Conservation (phyloP, 2,113 vertebrate species). For the Sebastes fasciatus region DNA sequence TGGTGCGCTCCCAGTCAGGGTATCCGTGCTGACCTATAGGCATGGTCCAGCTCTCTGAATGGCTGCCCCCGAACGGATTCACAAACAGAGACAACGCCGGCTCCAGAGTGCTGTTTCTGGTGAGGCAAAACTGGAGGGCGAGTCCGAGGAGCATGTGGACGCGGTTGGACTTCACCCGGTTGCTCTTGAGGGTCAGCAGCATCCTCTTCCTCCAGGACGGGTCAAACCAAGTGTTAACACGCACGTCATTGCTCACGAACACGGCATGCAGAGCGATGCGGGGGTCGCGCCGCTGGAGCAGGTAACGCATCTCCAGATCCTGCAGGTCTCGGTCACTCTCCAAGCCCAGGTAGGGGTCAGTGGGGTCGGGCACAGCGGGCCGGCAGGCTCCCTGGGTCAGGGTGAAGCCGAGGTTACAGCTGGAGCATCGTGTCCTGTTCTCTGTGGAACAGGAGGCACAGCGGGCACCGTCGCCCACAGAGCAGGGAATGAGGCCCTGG, state of each 20-base stretch:
- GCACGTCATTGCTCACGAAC: slow-evolving; percentile 97
- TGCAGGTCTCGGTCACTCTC: slow-evolving; percentile 93
- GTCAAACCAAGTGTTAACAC: slow-evolving; percentile 96
- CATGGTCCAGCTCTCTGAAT: slow-evolving; percentile 99
- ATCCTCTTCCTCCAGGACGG: slow-evolving; percentile 97
- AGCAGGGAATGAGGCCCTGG: slow-evolving; percentile 92
- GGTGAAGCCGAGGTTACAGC: slow-evolving; percentile 91
- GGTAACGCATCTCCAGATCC: slow-evolving; percentile 93
- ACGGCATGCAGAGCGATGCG: slow-evolving; percentile 92
- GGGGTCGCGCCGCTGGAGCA: slow-evolving; percentile 91
- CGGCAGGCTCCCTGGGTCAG: slow-evolving; percentile 91
- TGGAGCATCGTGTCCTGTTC: slow-evolving; percentile 92
- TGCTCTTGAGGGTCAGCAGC: slow-evolving; percentile 97
- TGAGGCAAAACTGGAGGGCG: slow-evolving; percentile 95
- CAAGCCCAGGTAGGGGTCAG: slow-evolving; percentile 93
- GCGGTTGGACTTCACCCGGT: slow-evolving; percentile 94
- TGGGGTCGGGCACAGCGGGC: slow-evolving; percentile 91
- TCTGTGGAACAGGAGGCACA: slow-evolving; percentile 91
- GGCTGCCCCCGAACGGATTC: slow-evolving; percentile 98
- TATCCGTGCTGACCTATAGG: slow-evolving; percentile 92
- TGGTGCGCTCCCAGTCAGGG: slow-evolving; percentile 96
- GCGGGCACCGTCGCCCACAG: slow-evolving; percentile 88
- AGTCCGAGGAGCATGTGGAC: slow-evolving; percentile 95
- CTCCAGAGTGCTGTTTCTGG: slow-evolving; percentile 95
- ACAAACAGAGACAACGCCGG: slow-evolving; percentile 95